Evolutionary conservation across 1,140 invertebrate species (phyloP), one percentile per base, ranked within the genome.

Genomic region (Diploscapter pachys): DNA sequence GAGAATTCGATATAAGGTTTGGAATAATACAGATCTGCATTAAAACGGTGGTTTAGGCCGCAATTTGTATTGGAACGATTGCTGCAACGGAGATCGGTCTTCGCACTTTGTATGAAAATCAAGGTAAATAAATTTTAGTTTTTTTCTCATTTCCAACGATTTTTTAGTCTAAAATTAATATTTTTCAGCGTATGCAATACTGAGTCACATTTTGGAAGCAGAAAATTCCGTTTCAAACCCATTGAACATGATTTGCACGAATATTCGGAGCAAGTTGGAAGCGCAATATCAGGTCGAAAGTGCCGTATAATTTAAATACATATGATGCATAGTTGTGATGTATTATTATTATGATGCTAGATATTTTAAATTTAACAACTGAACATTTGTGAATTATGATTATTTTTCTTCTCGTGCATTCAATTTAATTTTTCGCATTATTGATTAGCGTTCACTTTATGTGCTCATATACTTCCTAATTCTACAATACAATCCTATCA

Each of bases 21-120:
- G 49, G 11, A 68, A 11, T 48, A 13, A 59, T 2, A 59, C 9
- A 59, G 57, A 59, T 9, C 31, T 13, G 13, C 9, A 59, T 9
- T 11, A 13, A 59, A 11, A 59, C 9, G 13, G 57, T 59, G 57
- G 57, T 68, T 31, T 52, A 67, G 61, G 80, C 80, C 50, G 80
- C 80, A 56, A 78, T 81, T n/a, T 81, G 80, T 63, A 76, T 81
- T 55, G 80, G 80, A 13, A 79, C 77, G 11, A 31, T 81, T n/a
- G 80, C 80, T n/a, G 56, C 78, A 4, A 72, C 50, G 8, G 75
- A 75, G 57, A 49, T 71, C 13, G 80, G 80, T 5, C 80, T 81
- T 54, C 75, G 81, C 63, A 77, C 80, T 4, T 56, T 81, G 4
- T 78, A 81, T 71, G 65, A 65, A 50, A 79, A 81, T 9, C 53